Percentiles rank a stretch among this genome's conserved stretches.
phyloP scores from a whole-genome alignment of 53 echinoderm and acorn worm species.

The Astropecten irregularis region DNA sequence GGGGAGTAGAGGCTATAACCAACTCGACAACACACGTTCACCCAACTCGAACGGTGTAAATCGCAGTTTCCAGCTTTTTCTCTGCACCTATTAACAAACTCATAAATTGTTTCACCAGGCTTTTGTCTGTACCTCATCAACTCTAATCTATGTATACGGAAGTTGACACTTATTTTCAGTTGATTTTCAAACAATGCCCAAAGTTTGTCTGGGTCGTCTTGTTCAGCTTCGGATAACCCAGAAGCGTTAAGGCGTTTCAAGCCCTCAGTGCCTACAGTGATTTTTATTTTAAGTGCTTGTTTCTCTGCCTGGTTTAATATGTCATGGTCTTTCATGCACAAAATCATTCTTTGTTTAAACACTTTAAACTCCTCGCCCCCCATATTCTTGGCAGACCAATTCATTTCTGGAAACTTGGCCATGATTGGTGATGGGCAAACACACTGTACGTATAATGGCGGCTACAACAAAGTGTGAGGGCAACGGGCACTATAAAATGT shows the following conservation, averaged over 20 bases:
- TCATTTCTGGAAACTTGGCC: too few relatives aligned
- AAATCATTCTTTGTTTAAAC: too few relatives aligned
- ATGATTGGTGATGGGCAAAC: too few relatives aligned
- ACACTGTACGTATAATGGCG: too few relatives aligned
- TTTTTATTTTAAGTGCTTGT: slow-evolving; percentile 61
- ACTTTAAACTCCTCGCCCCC: too few relatives aligned
- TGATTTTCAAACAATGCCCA: slow-evolving; percentile 56
- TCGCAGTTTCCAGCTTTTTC: neutral
- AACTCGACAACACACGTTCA: slow-evolving; percentile 61
- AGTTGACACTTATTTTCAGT: slow-evolving; percentile 54
- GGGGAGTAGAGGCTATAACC: slow-evolving; percentile 51
- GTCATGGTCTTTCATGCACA: too few relatives aligned
- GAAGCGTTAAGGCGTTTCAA: too few relatives aligned
- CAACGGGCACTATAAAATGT: too few relatives aligned
- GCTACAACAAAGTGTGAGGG: too few relatives aligned
- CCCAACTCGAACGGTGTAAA: neutral
- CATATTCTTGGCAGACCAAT: too few relatives aligned
- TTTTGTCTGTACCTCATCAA: slow-evolving; percentile 34
- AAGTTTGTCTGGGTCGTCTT: slow-evolving; percentile 46
- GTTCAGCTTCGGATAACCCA: slow-evolving; percentile 46
- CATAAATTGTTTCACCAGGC: slow-evolving; percentile 15
- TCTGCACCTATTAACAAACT: slow-evolving; percentile 51
- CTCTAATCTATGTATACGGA: slow-evolving; percentile 43
- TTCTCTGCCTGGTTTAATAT: too few relatives aligned
- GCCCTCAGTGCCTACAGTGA: too few relatives aligned